Percentiles rank a stretch among this genome's conserved stretches.
These are phyloP conservation scores for Bucorvus abyssinicus DNA, from an alignment of 2,797 vertebrate genomes.

Conservation along the genomic window DNA sequence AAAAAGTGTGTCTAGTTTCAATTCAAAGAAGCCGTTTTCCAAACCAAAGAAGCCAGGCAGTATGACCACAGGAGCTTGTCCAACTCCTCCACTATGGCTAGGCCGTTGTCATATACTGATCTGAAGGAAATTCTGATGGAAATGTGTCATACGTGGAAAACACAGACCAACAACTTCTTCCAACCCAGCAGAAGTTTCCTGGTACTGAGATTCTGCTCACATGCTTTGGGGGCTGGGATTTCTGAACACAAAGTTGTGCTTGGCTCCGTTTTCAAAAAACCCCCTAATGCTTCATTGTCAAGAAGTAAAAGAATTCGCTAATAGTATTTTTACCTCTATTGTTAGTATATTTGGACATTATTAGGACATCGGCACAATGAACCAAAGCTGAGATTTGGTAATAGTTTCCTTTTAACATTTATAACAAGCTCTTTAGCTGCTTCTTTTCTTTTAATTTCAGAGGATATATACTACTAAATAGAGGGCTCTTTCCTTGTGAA, in stretches of 20 bases:
- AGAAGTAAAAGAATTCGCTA: neutral
- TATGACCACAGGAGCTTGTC: slow-evolving; percentile 32
- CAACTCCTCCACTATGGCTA: neutral
- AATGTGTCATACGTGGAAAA: neutral
- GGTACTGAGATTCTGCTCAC: neutral
- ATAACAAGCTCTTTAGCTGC: neutral
- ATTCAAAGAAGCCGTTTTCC: slow-evolving; percentile 59
- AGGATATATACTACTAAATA: neutral
- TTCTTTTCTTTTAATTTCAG: neutral
- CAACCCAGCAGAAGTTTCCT: neutral
- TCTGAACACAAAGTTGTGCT: neutral
- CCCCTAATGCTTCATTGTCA: neutral
- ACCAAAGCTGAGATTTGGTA: neutral
- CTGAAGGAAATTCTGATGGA: neutral
- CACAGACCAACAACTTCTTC: neutral
- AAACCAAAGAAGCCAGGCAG: neutral
- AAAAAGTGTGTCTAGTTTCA: slow-evolving; percentile 78
- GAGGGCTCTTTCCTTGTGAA: neutral
- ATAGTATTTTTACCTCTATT: neutral
- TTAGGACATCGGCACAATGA: neutral
- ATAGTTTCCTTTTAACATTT: neutral
- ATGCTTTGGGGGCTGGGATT: neutral
- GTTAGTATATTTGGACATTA: neutral
- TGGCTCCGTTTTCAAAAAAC: neutral
- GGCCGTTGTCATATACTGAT: neutral